Evolutionary conservation across 1,140 invertebrate species (phyloP), one percentile per base, ranked within the genome.

Genomic region (Anastrepha obliqua): DNA sequence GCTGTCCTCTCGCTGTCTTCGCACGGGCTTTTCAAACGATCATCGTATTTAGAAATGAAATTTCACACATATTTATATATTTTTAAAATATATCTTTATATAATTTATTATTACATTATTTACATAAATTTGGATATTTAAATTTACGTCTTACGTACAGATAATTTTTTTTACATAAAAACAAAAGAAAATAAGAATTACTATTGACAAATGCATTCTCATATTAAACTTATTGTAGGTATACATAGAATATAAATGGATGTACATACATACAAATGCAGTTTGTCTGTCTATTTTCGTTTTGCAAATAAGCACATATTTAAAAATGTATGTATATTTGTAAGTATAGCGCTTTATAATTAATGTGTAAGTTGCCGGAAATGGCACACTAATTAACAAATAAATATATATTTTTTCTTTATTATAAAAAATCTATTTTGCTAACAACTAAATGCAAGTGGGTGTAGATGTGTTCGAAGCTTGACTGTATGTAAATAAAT

Each of bases 331-430:
- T 29, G 17, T 81, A 58, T 81, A 55, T 55, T n/a, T 39, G 55
- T 55, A 55, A 47, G 47, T 58, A 81, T 55, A 81, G 74, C 74
- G 74, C 47, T 81, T 55, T 55, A 81, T 81, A 81, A 81, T 81
- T 81, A 81, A 81, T 81, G 74, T 81, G 44, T 55, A 86, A 88
- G 88, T 89, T 90, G 90, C 90, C 90, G 47, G 87, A 62, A 87
- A 90, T 91, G 91, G 91, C 90, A 91, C 91, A 81, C 89, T 88
- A 89, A 88, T 89, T 89, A 91, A 89, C 89, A 90, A 89, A 89
- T 90, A 89, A 89, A 89, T 87, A 62, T 85, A 85, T 78, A 64
- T 64, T 39, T 20, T 88, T 65, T 87, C 51, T 87, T 87, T 29
- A 78, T 65, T 67, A 39, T 67, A 67, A 67, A 85, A 87, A 85